Evolutionary conservation across 2,888 invertebrate species (phyloP).

Genomic region (Rhogogaster chlorosoma): DNA sequence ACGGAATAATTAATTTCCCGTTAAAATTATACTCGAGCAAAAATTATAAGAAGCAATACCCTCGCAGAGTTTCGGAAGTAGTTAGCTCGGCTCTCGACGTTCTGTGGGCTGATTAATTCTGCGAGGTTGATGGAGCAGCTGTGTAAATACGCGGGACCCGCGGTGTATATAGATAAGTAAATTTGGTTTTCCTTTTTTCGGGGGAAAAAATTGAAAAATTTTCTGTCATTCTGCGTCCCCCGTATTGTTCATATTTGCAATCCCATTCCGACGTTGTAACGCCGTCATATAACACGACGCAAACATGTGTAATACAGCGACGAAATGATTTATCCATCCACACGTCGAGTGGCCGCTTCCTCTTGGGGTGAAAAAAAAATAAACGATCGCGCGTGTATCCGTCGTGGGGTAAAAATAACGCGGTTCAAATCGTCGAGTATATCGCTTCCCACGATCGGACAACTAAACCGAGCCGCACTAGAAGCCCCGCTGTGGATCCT

Average conservation of each 20-base stretch:
- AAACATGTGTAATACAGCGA: background rate
- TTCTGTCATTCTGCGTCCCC: background rate
- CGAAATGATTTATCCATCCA: background rate
- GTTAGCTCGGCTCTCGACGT: background rate
- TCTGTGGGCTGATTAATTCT: constrained; percentile 14
- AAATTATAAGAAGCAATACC: background rate
- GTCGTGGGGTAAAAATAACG: constrained; percentile 2
- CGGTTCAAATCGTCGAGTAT: background rate
- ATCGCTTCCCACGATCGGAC: background rate
- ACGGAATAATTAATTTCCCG: background rate
- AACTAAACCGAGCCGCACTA: background rate
- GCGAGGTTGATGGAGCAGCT: constrained; percentile 20
- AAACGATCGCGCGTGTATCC: background rate
- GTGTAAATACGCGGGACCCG: constrained; percentile 5
- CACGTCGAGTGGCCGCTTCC: background rate
- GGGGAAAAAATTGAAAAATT: background rate
- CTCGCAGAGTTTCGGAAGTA: background rate
- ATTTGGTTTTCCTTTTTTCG: background rate
- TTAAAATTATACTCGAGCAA: background rate
- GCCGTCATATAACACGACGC: background rate
- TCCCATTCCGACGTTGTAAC: background rate
- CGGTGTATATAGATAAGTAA: background rate
- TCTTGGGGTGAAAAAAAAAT: background rate
- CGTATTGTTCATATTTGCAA: background rate
- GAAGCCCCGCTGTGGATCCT: background rate